Evolutionary conservation across 2,113 vertebrate genomes (phyloP).

Genomic region (Aleadryas rufinucha): DNA sequence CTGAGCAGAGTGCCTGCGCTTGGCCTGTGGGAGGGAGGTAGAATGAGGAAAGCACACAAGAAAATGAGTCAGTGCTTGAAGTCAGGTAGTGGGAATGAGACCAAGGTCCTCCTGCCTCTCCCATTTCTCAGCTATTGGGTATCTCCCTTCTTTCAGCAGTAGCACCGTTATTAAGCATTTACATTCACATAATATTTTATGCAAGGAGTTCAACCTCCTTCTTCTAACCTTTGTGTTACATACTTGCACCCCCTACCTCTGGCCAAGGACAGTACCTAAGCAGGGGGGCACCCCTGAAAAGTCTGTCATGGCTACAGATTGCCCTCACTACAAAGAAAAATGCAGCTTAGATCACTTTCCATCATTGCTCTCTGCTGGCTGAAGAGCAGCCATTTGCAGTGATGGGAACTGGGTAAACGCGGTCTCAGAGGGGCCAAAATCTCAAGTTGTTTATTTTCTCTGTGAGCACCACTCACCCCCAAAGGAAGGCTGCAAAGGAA

Average conservation of each 20-base stretch:
- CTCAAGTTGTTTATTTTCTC: background rate
- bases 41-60: background rate
- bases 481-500: background rate
- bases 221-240: background rate
- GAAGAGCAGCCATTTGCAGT: background rate
- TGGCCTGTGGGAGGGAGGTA: slow-evolving; percentile 74
- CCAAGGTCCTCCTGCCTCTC: background rate
- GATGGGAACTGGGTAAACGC: background rate
- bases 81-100: background rate
- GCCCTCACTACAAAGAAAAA: background rate
- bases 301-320: background rate
- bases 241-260: background rate
- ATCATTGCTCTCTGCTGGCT: background rate
- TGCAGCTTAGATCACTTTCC: background rate
- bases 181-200: rapidly evolving
- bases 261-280: background rate
- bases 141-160: background rate
- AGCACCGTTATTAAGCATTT: background rate
- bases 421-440: background rate
- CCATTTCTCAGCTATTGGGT: background rate
- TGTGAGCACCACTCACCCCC: background rate
- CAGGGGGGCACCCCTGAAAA: background rate
- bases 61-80: background rate
- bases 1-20: slow-evolving; percentile 84
- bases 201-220: background rate